A percentile compares a stretch with the other conserved stretches of the same genome.
Evolutionary conservation across 2,113 vertebrate genomes (phyloP).

Genomic region (Sebastes fasciatus): DNA sequence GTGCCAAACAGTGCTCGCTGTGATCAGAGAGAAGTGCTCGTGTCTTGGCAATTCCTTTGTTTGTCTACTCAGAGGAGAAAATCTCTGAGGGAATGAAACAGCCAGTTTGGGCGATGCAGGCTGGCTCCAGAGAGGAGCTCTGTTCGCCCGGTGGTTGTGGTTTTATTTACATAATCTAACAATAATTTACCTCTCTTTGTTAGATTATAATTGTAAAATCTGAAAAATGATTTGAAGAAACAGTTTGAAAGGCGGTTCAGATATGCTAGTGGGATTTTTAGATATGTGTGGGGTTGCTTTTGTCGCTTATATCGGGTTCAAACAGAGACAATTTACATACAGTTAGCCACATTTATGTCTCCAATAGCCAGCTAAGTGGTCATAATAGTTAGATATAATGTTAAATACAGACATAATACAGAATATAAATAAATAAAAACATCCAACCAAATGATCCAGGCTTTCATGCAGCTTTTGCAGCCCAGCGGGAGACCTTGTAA

Average conservation of each 20-base stretch:
- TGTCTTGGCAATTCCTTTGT: constrained; percentile 17
- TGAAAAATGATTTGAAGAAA: neutral
- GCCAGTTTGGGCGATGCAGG: neutral
- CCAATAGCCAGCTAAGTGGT: neutral
- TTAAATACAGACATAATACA: too few species aligned
- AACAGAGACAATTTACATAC: neutral
- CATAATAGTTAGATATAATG: too few species aligned
- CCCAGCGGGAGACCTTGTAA: neutral
- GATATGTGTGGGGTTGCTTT: neutral
- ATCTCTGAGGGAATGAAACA: constrained; percentile 9
- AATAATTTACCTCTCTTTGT: neutral
- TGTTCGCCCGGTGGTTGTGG: neutral
- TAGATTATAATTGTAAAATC: neutral
- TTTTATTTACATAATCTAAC: neutral
- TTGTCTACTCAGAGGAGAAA: constrained; percentile 7
- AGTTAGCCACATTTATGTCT: neutral
- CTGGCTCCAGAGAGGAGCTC: constrained; percentile 10
- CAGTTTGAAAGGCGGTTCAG: neutral
- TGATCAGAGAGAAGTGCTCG: neutral
- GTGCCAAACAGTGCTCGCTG: constrained; percentile 4
- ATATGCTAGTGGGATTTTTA: neutral
- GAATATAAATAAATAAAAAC: neutral
- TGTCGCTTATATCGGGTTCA: neutral
- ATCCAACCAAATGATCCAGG: neutral
- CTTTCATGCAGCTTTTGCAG: neutral